phyloP scores from a whole-genome alignment of 2,888 invertebrate genomes.

The Brenthis daphne region DNA sequence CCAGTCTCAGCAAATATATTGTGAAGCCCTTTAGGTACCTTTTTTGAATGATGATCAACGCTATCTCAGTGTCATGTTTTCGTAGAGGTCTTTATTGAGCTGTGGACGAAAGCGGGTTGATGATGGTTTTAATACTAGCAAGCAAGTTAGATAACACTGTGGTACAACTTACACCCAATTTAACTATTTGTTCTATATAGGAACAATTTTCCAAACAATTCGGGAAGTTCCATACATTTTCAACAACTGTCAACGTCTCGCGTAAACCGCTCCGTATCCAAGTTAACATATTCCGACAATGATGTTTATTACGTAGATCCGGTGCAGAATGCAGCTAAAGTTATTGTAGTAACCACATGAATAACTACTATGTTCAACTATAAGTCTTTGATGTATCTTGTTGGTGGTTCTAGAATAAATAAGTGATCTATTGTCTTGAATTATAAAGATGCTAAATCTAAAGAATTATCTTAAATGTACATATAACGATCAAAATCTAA shows the following conservation, averaged over 20 bases:
- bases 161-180: background rate
- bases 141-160: too few relatives aligned
- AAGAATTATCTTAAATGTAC: too few relatives aligned
- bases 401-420: background rate
- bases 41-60: too few relatives aligned
- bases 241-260: conserved; percentile 18
- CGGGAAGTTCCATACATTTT: conserved; percentile 18
- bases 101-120: too few relatives aligned
- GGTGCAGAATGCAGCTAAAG: conserved; percentile 19
- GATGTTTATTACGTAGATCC: conserved; percentile 30
- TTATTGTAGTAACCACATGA: conserved; percentile 16
- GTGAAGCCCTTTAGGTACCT: too few relatives aligned
- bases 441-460: too few relatives aligned
- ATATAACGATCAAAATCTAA: too few relatives aligned
- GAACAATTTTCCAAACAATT: conserved; percentile 15
- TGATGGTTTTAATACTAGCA: too few relatives aligned
- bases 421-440: too few relatives aligned
- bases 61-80: too few relatives aligned
- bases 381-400: conserved; percentile 4
- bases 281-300: conserved; percentile 35
- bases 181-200: conserved; percentile 1
- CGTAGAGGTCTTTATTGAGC: too few relatives aligned
- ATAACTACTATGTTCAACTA: background rate
- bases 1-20: too few relatives aligned
- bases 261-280: conserved; percentile 20